Conservation (phyloP, 1,140 invertebrate genomes). For the Tetramorium simillimum region DNA sequence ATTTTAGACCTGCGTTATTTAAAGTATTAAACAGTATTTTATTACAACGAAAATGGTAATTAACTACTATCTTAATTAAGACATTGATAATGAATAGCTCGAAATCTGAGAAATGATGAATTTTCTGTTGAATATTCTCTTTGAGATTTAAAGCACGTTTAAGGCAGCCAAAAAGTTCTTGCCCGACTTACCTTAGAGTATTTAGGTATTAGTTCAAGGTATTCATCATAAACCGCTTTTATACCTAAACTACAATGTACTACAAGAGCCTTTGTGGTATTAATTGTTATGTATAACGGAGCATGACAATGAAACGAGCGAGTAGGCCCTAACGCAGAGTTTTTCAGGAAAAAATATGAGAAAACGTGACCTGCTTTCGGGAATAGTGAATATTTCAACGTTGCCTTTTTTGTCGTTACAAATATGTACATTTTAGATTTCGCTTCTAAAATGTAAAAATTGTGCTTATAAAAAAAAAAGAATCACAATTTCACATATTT, state of each 20-base stretch:
- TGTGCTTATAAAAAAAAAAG: neutral
- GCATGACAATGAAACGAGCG: neutral
- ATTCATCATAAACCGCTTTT: conserved; percentile 39
- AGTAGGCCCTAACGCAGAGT: neutral
- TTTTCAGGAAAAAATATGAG: neutral
- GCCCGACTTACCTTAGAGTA: neutral
- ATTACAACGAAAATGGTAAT: neutral
- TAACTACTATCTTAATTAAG: neutral
- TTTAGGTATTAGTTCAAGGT: neutral
- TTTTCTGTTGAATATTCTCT: conserved; percentile 30
- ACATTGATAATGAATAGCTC: neutral
- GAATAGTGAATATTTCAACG: neutral
- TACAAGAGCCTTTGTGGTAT: conserved; percentile 50
- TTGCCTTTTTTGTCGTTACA: neutral
- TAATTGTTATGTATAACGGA: conserved; percentile 40
- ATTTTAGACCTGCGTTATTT: neutral
- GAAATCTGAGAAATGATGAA: neutral
- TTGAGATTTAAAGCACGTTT: conserved; percentile 21
- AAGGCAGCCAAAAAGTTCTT: conserved; percentile 30
- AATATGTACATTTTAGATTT: neutral
- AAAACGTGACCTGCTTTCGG: conserved; percentile 8
- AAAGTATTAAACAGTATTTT: neutral
- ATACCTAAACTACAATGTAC: conserved; percentile 7
- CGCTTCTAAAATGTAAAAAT: neutral
- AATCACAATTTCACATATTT: neutral